Evolutionary conservation across 2,797 vertebrate species (phyloP).

Genomic region (Clarias laeviceps): DNA sequence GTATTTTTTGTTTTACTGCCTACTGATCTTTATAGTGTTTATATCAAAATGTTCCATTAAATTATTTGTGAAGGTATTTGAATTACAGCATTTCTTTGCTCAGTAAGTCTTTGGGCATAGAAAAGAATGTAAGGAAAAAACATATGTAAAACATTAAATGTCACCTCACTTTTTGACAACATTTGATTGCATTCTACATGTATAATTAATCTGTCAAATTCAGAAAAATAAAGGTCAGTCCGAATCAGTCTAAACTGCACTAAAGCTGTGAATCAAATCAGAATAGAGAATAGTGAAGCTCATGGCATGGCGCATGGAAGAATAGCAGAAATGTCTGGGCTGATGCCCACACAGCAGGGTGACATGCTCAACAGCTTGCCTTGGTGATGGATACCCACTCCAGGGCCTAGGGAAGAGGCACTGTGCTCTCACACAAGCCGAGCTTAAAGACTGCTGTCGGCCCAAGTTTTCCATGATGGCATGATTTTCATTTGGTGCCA

Average conservation of each 20-base stretch:
- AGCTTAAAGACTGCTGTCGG: slow-evolving; percentile 7
- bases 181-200: no score
- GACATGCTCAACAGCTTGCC: slow-evolving; percentile 48
- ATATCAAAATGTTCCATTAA: not conserved
- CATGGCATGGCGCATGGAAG: slow-evolving; percentile 13
- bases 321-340: slow-evolving; percentile 35
- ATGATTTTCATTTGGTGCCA: slow-evolving; percentile 49
- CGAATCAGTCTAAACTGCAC: not conserved
- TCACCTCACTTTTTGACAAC: not conserved
- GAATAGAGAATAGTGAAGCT: not conserved
- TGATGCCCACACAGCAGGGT: slow-evolving; percentile 39
- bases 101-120: not conserved
- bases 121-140: not conserved
- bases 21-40: not conserved
- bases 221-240: not conserved
- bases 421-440: slow-evolving; percentile 19
- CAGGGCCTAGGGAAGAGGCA: slow-evolving; percentile 21
- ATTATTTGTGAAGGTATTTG: not conserved
- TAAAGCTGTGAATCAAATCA: not conserved
- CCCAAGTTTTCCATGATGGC: slow-evolving; percentile 46
- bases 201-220: not conserved
- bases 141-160: not conserved
- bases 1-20: not conserved
- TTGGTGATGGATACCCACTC: slow-evolving; percentile 51
- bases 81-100: not conserved